Evolutionary conservation across 2,797 vertebrate species (phyloP), one percentile per base, ranked within the genome.

Genomic region (Danio tinwini): DNA sequence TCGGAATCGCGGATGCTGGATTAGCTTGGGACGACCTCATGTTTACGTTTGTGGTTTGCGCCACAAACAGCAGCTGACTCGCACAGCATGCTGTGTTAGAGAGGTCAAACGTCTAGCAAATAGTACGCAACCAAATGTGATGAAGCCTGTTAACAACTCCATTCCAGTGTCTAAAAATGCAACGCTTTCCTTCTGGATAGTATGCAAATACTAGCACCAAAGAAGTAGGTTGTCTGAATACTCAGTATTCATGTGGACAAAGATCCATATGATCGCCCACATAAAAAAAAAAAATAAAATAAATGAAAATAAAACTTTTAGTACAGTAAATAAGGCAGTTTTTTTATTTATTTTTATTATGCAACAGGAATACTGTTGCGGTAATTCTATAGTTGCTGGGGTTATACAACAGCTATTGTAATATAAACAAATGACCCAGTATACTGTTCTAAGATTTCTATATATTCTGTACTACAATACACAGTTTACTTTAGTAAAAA

Each of bases 1-100:
- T 59, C 21, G 21, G 59, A 72, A 17, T 55, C 45, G 6, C 42
- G 44, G 16, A 61, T n/a, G 29, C 56, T 80, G 47, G 58, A 39
- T 50, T 65, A 50, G 58, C 76, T 80, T 76, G 52, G 17, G n/a
- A 64, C 40, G 42, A 42, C 21, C 45, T 13, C n/a, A 4, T 64
- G 63, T 76, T 70, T 75, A 79, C 5, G 14, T 63, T 79, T 62
- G 67, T 39, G 45, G 58, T 44, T 63, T 63, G 47, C 55, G 59
- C 17, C 40, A n/a, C 6, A 39, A 79, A 21, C 44, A 17, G 19
- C 67, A 61, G 17, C 58, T n/a, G 67, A 71, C 37, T 71, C 10
- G 3, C 17, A 61, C 76, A 21, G 29, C n/a, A 44, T 52, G 56
- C 37, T 1, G 7, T 45, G 70, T 42, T 10, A 29, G 14, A 62